Evolutionary conservation across 92 coral and sea anemone species (phyloP).

Genomic region (Siderastrea siderea): DNA sequence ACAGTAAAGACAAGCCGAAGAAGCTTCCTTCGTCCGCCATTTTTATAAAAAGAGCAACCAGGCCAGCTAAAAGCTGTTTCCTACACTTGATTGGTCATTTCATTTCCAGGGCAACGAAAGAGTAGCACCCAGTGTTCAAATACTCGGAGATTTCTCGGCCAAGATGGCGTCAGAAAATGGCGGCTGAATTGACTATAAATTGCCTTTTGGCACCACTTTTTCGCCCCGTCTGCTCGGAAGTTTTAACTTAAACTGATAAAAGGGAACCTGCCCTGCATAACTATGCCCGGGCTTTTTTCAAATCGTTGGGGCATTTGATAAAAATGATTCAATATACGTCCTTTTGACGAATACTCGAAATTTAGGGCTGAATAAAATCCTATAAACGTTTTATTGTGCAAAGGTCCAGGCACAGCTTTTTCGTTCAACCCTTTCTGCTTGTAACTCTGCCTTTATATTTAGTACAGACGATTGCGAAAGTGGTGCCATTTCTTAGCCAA

Average conservation of each 20-base stretch:
- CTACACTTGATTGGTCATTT: not conserved
- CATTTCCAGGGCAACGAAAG: not conserved
- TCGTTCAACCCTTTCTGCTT: no score
- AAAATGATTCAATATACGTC: not conserved
- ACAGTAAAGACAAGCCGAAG: not conserved
- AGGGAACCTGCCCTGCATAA: not conserved
- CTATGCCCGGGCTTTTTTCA: not conserved
- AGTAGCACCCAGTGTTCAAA: constrained; percentile 4
- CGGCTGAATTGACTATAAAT: not conserved
- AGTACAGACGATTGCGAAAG: no score
- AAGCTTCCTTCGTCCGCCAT: constrained; percentile 16
- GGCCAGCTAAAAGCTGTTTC: not conserved
- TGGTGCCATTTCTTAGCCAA: no score
- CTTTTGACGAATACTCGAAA: no score
- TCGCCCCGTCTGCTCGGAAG: not conserved
- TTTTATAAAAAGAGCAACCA: not conserved
- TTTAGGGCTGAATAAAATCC: no score
- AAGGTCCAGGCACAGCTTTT: no score
- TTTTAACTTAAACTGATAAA: not conserved
- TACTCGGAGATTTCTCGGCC: not conserved
- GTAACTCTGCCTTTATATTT: no score
- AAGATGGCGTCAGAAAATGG: not conserved
- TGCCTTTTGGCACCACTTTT: constrained; percentile 3
- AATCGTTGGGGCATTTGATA: not conserved
- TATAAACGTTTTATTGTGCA: no score